A percentile compares a stretch with the other conserved stretches of the same genome.
Evolutionary conservation across 1,140 invertebrate species (phyloP).

Genomic region (Bombus haemorrhoidalis): DNA sequence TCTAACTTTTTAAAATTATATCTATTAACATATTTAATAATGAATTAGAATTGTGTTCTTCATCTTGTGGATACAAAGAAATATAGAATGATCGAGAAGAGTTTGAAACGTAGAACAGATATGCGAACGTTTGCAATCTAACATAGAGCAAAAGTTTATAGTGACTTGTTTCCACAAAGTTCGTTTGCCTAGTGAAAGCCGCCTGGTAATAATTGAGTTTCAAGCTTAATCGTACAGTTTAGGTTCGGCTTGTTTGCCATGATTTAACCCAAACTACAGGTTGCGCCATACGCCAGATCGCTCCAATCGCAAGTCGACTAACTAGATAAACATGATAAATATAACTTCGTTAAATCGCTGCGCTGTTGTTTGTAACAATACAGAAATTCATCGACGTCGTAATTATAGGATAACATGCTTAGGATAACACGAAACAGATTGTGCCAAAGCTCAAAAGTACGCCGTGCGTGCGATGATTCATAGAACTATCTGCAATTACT

Average conservation of each 20-base stretch:
- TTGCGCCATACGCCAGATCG: slow-evolving; percentile 19
- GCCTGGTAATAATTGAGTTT: slow-evolving; percentile 50
- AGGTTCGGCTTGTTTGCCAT: slow-evolving; percentile 40
- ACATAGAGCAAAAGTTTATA: slow-evolving; percentile 1
- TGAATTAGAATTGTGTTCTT: background rate
- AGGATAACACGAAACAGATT: no score
- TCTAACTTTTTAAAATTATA: background rate
- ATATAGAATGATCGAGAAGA: background rate
- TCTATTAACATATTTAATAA: background rate
- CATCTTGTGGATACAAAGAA: background rate
- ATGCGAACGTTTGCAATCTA: slow-evolving; percentile 38
- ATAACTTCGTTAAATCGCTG: slow-evolving; percentile 12
- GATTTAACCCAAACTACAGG: slow-evolving; percentile 40
- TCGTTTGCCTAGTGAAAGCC: slow-evolving; percentile 45
- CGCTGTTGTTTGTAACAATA: slow-evolving; percentile 8
- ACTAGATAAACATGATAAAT: slow-evolving; percentile 35
- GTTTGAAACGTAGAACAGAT: slow-evolving; percentile 25
- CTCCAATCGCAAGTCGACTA: background rate
- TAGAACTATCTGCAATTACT: background rate
- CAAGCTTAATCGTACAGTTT: slow-evolving; percentile 41
- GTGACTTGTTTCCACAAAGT: slow-evolving; percentile 26
- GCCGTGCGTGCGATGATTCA: background rate
- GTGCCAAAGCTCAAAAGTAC: background rate
- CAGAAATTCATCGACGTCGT: background rate
- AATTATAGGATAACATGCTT: background rate